phyloP scores from a whole-genome alignment of 1,140 invertebrate genomes.

The Eumeta japonica region DNA sequence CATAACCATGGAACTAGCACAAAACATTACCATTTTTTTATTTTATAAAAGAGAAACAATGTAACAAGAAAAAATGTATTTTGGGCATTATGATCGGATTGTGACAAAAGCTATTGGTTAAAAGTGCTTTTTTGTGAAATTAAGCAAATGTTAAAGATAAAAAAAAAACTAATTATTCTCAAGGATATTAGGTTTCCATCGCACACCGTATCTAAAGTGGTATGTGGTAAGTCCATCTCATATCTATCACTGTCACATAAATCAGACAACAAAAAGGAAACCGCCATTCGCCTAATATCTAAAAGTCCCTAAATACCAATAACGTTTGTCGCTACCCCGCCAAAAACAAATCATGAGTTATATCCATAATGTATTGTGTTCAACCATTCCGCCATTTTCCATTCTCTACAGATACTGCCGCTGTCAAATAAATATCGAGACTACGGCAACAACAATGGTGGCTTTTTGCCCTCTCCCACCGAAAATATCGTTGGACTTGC shows the following conservation, averaged over 20 bases:
- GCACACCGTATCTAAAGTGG: conserved; percentile 40
- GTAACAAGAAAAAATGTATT: no score
- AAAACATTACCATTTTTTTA: no score
- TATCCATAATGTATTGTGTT: conserved; percentile 49
- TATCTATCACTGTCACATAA: conserved; percentile 37
- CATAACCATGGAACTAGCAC: no score
- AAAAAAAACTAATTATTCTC: no score
- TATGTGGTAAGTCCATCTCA: conserved; percentile 36
- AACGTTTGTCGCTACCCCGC: conserved; percentile 53
- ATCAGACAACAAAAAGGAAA: conserved; percentile 35
- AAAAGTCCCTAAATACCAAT: conserved; percentile 54
- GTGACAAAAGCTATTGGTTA: no score
- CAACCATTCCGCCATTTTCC: conserved; percentile 53
- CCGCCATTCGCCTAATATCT: conserved; percentile 40
- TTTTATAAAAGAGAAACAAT: no score
- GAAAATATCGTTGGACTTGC: no score
- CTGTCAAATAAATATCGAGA: conserved; percentile 56
- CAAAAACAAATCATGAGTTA: conserved; percentile 57
- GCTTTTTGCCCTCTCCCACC: no score
- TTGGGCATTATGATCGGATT: no score
- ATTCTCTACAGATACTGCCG: conserved; percentile 51
- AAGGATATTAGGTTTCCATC: no score
- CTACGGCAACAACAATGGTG: conserved; percentile 53
- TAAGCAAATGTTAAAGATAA: no score
- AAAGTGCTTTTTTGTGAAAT: no score